Percentiles rank a stretch among this genome's conserved stretches.
phyloP scores from a whole-genome alignment of 2,888 invertebrate species.

The Pasiphila rectangulata region DNA sequence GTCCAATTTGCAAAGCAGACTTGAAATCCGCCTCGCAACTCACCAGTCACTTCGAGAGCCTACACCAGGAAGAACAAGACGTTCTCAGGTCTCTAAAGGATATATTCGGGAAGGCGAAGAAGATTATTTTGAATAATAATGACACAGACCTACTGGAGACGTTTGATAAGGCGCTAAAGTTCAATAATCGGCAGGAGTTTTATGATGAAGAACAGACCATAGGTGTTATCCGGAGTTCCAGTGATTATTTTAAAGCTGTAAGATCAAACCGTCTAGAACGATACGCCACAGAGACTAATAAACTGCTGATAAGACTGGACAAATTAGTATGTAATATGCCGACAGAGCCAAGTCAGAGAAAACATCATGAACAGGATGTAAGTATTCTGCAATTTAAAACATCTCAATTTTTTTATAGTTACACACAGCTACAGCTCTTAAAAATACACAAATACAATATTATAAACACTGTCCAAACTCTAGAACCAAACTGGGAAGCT shows the following conservation, averaged over 20 bases:
- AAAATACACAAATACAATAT: too few species aligned
- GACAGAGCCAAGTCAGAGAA: conserved; percentile 84
- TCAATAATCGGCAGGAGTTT: conserved; percentile 58
- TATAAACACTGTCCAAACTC: too few species aligned
- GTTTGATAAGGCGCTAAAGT: conserved; percentile 78
- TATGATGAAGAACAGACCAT: conserved; percentile 81
- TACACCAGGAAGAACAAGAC: conserved; percentile 93
- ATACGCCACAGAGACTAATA: conserved; percentile 96
- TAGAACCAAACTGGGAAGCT: too few species aligned
- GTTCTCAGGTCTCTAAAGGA: conserved; percentile 90
- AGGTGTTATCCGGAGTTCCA: conserved; percentile 84
- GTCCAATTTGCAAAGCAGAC: conserved; percentile 96
- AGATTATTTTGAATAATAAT: conserved; percentile 60
- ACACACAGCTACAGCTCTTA: too few species aligned
- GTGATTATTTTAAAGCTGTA: conserved; percentile 87
- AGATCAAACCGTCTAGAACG: conserved; percentile 86
- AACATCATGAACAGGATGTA: conserved; percentile 86
- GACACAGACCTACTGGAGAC: conserved; percentile 83
- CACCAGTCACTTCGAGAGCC: conserved; percentile 92
- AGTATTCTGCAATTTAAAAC: conserved; percentile 31
- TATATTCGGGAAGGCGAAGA: conserved; percentile 94
- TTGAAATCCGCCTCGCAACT: conserved; percentile 91
- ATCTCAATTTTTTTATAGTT: too few species aligned
- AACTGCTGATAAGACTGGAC: conserved; percentile 94
- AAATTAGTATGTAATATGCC: conserved; percentile 92